These are phyloP conservation scores for Eulithis prunata DNA, from an alignment of 2,888 invertebrate genomes.

Conservation along the genomic window DNA sequence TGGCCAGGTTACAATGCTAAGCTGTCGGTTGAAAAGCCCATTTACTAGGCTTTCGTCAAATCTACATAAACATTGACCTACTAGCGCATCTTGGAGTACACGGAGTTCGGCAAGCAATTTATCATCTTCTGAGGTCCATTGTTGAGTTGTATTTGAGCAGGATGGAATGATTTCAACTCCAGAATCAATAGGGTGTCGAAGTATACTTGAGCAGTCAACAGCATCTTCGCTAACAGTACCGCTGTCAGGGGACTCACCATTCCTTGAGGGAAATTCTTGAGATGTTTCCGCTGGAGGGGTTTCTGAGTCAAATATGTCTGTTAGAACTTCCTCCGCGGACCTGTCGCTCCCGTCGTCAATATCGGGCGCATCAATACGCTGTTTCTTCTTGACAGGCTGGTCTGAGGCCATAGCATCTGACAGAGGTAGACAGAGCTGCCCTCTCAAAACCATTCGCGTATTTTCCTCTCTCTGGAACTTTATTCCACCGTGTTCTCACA, in stretches of 20 bases:
- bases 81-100: slow-evolving; percentile 86
- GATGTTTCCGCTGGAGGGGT: slow-evolving; percentile 73
- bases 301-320: slow-evolving; percentile 73
- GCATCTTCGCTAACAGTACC: slow-evolving; percentile 81
- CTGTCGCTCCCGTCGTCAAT: slow-evolving; percentile 83
- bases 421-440: slow-evolving; percentile 81
- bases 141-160: slow-evolving; percentile 65
- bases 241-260: slow-evolving; percentile 79
- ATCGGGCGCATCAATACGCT: slow-evolving; percentile 87
- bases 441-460: slow-evolving; percentile 86
- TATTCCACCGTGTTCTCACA: slow-evolving; percentile 38
- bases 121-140: slow-evolving; percentile 72
- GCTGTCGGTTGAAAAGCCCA: slow-evolving; percentile 88
- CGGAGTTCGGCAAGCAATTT: slow-evolving; percentile 81
- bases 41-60: slow-evolving; percentile 88
- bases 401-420: slow-evolving; percentile 88
- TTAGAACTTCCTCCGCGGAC: slow-evolving; percentile 79
- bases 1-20: slow-evolving; percentile 79
- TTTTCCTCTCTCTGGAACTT: slow-evolving; percentile 35
- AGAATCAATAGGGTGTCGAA: slow-evolving; percentile 66
- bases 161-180: slow-evolving; percentile 71
- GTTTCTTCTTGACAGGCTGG: slow-evolving; percentile 94
- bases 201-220: slow-evolving; percentile 75
- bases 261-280: slow-evolving; percentile 69
- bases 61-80: slow-evolving; percentile 91